Base-by-base conservation (phyloP, 2,113 vertebrate genomes). In the Ramphastos sulfuratus region DNA sequence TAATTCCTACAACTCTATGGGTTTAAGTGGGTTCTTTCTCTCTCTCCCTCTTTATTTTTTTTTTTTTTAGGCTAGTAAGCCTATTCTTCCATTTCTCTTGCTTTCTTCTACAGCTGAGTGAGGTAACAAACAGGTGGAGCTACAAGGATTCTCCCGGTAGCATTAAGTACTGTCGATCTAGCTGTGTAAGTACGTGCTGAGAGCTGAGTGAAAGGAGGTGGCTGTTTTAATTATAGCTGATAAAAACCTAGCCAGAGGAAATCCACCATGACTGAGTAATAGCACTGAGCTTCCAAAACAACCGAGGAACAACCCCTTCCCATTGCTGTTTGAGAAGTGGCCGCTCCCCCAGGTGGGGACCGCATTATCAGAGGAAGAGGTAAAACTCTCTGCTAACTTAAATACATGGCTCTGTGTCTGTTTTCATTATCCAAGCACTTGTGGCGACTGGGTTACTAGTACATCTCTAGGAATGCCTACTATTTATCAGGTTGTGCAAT, bases 401-500 rank as follows among this genome's bases (percentile, higher is more conserved):
- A 89, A 94, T 84, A 66, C 18, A 28, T 2, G 52, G 54, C 50
- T 52, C 60, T 74, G 28, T 31, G 33, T 56, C 25, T 71, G 86
- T 82, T 92, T 87, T 75, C 56, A 80, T 80, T 90, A 66, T 77
- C 92, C 58, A 48, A 54, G 46, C 44, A n/a, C 81, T 96, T 60
- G 72, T 48, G 58, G 81, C 0, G 1, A 82, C 46, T 71, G 4
- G 1, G 86, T 58, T 79, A 15, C 91, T 73, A 75, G 83, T 39
- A 72, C 70, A 50, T 87, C 67, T 87, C 87, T 81, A 91, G 91
- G 77, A 95, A 87, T 89, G 94, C 58, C 82, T 56, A 33, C 79
- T 56, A 30, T 94, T 94, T 82, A 82, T 93, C 93, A 77, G 73
- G 84, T 88, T 89, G 91, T 81, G 85, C 90, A 90, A 93, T 96